Base-by-base conservation (phyloP, 1,140 invertebrate species). In the Drosophila nigrodunni region DNA sequence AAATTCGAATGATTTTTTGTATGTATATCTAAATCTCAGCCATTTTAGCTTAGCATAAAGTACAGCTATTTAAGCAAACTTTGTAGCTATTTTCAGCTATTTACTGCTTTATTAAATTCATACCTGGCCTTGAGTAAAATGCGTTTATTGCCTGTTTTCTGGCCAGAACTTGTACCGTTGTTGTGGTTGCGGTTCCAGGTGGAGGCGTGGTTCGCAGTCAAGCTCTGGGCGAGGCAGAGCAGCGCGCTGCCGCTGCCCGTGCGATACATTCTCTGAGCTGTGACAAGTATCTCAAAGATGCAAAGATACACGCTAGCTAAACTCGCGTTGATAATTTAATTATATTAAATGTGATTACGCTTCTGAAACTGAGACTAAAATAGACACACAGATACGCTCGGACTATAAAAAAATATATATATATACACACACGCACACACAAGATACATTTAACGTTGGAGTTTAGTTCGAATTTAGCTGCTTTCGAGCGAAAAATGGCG, bases 111-210 rank as follows among this genome's bases (percentile, higher is more conserved):
- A 21, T 21, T 2, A 21, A 21, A 2, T 13, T 35, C 61, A 2
- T 67, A 73, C 62, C 70, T 73, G 52, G 70, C 55, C 64, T 73
- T 73, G 15, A 72, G 62, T 39, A 72, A 18, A 10, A 72, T 39
- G 9, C 62, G 54, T 13, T 52, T 49, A 13, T 67, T 67, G 25
- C n/a, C 37, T 34, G 9, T 15, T 54, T 54, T 34, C 30, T 59
- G 58, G 21, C 11, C 15, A 9, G 50, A 47, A 8, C 21, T 57
- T 9, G 8, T 52, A 25, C 18, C 21, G n/a, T 43, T 43, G 11
- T 41, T 37, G 34, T 49, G 25, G 15, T 54, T 39, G 8, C 49
- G 57, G 43, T 30, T 70, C 47, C 58, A 70, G 59, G 43, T 44
- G 50, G 9, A n/a, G 61, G 50, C 18, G 30, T 57, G 61, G 13